A percentile compares a stretch with the other conserved stretches of the same genome.
phyloP scores from a whole-genome alignment of 2,113 vertebrate species.

The Odontophorus gujanensis region DNA sequence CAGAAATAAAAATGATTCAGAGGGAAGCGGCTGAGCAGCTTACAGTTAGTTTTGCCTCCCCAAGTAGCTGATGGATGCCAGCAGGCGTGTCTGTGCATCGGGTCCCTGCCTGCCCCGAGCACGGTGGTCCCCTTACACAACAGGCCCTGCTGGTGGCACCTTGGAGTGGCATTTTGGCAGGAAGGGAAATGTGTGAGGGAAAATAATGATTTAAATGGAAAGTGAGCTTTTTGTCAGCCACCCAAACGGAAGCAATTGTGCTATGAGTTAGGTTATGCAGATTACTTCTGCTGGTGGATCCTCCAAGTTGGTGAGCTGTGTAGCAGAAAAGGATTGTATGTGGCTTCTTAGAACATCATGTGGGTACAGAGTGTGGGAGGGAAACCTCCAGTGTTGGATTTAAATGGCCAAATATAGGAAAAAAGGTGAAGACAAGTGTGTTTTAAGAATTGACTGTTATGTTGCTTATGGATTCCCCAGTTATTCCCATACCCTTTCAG shows the following conservation, averaged over 20 bases:
- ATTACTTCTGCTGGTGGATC: not conserved
- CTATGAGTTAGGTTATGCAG: not conserved
- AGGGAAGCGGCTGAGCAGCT: not conserved
- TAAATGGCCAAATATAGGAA: not conserved
- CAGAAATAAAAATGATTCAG: constrained; percentile 27
- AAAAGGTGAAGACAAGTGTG: not conserved
- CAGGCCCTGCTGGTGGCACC: not conserved
- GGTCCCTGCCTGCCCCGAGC: not conserved
- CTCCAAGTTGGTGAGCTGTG: fast-evolving
- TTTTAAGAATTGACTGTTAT: not conserved
- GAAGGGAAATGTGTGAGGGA: not conserved
- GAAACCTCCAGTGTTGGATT: not conserved
- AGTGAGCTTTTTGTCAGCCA: not conserved
- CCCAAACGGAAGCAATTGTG: not conserved
- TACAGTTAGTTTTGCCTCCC: not conserved
- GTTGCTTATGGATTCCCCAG: not conserved
- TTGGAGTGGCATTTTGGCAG: constrained; percentile 8
- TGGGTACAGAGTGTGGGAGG: fast-evolving
- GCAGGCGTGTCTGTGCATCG: not conserved
- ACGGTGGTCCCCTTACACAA: not conserved
- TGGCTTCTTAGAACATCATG: not conserved
- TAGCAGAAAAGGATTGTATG: not conserved
- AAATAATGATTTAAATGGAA: not conserved
- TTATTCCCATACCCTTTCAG: not conserved
- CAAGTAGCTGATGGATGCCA: not conserved